Evolutionary conservation across 1,140 invertebrate species (phyloP), one percentile per base, ranked within the genome.

Genomic region (Cyclargus thomasi): DNA sequence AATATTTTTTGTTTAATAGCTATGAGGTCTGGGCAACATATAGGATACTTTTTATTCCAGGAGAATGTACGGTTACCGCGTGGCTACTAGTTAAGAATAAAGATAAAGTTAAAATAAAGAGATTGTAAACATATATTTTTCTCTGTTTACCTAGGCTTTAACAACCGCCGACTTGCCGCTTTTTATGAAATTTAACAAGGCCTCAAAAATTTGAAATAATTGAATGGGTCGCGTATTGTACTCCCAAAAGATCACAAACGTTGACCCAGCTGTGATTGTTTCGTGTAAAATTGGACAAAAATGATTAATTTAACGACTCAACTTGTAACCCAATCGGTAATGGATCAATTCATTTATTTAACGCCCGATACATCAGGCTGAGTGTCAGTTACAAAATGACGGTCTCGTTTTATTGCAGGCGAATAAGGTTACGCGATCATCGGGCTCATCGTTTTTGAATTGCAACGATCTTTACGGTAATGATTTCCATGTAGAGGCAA

Each of bases 311-410:
- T 11, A 59, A 59, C 55, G 55, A 21, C 55, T 59, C 20, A 18
- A 59, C 55, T 59, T 59, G 55, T 59, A 59, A 59, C 21, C 55
- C 18, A 21, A 59, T 18, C 55, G 18, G 20, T 59, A 59, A 59
- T 20, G 55, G 55, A 59, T 59, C 18, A 59, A 59, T 59, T 59
- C 6, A 59, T 59, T 59, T 59, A 59, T 59, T 59, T 59, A 59
- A 59, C 55, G 8, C 55, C 55, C 55, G 10, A 59, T 22, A 59
- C 10, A 59, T 59, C 55, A 59, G 7, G 20, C 18, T 59, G 18
- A 59, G 11, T 59, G 55, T 20, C 55, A 21, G 18, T 11, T 59
- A 18, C 18, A 21, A 59, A 59, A 20, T 21, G 55, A 59, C 18
- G 18, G 55, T 59, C 18, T 59, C 55, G 20, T 59, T 20, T 59